A percentile compares a stretch with the other conserved stretches of the same genome.
Conservation (phyloP, 2,797 vertebrate genomes). For the Liasis olivaceus region DNA sequence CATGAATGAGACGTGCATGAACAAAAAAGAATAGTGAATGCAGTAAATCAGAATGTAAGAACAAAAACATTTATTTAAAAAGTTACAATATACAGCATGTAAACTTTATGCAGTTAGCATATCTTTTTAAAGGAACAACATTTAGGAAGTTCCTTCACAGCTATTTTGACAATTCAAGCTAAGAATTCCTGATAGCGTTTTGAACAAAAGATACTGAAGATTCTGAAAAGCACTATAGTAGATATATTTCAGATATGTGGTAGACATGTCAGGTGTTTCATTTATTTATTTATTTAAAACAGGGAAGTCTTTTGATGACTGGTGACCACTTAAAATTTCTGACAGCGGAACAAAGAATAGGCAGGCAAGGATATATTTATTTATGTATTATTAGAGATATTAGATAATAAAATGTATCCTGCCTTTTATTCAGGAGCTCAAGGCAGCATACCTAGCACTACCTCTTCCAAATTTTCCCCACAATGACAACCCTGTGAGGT, state of each 20-base stretch:
- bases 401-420: too few species aligned
- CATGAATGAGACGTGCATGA: slow-evolving; percentile 62
- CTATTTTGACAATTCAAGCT: slow-evolving; percentile 60
- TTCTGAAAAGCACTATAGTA: neutral
- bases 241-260: slow-evolving; percentile 14
- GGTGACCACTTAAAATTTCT: too few species aligned
- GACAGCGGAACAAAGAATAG: too few species aligned
- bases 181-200: slow-evolving; percentile 41
- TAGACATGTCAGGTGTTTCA: neutral
- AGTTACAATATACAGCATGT: slow-evolving; percentile 56
- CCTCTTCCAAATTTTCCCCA: too few species aligned
- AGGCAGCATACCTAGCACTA: too few species aligned
- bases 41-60: slow-evolving; percentile 37
- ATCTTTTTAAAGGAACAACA: slow-evolving; percentile 39
- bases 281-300: neutral
- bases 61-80: slow-evolving; percentile 59
- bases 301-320: too few species aligned
- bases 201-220: neutral
- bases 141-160: slow-evolving; percentile 33
- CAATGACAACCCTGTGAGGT: too few species aligned
- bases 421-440: too few species aligned
- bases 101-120: slow-evolving; percentile 46
- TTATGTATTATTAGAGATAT: too few species aligned
- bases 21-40: slow-evolving; percentile 67
- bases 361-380: too few species aligned